Percentiles rank a stretch among this genome's conserved stretches.
phyloP scores from a whole-genome alignment of 2,888 invertebrate genomes.

The Oxycera nigricornis region DNA sequence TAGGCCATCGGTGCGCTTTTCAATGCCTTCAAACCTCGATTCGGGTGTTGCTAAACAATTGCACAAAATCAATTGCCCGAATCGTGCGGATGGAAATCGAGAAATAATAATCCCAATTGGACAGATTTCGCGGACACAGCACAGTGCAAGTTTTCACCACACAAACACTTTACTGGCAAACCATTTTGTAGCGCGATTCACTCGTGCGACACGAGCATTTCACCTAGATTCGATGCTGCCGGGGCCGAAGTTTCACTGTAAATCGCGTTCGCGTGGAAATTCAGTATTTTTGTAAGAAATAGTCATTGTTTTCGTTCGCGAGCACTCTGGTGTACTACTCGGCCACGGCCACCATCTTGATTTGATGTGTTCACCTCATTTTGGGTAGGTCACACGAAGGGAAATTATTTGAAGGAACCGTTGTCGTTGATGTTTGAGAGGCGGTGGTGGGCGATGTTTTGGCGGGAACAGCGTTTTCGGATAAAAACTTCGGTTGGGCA shows the following conservation, averaged over 20 bases:
- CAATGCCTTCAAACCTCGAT: neutral
- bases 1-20: neutral
- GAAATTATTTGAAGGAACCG: neutral
- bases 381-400: slow-evolving; percentile 6
- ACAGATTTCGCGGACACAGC: slow-evolving; percentile 22
- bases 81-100: slow-evolving; percentile 15
- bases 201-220: neutral
- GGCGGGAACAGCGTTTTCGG: neutral
- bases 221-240: neutral
- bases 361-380: slow-evolving; percentile 24
- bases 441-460: neutral
- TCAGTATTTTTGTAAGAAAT: neutral
- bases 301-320: slow-evolving; percentile 42
- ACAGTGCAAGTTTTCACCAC: slow-evolving; percentile 29
- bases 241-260: neutral
- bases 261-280: slow-evolving; percentile 1
- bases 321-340: slow-evolving; percentile 33
- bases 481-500: too few species aligned
- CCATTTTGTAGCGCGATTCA: slow-evolving; percentile 7
- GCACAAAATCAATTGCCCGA: slow-evolving; percentile 29
- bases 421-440: neutral
- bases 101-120: slow-evolving; percentile 23
- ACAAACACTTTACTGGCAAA: slow-evolving; percentile 41
- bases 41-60: neutral
- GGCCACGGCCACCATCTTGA: slow-evolving; percentile 41